Base-by-base conservation (phyloP, 1,140 invertebrate species). In the Littorina saxatilis region DNA sequence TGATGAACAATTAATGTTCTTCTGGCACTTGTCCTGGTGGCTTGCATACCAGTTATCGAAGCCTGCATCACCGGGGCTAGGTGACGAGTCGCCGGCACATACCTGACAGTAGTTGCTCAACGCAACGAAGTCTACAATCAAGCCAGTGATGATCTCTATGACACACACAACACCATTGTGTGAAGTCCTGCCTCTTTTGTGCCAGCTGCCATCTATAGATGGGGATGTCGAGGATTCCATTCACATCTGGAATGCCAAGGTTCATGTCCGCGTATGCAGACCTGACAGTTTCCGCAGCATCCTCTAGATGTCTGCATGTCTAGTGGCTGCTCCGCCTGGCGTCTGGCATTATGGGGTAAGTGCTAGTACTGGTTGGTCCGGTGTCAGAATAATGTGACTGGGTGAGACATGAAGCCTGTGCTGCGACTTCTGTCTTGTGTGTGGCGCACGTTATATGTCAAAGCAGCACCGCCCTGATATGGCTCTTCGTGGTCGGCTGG, bases 41-140 rank as follows among this genome's bases (percentile, higher is more conserved):
- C 1, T 11, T 9, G 23, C 11, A 4, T 7, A 27, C 77, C 77
- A 79, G 1, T 63, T 20, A 7, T 58, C 37, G 35, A 35, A 77
- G 27, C 15, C n/a, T 7, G 4, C 7, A 43, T 37, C 68, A n/a
- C n/a, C n/a, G n/a, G n/a, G n/a, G n/a, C n/a, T n/a, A n/a, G n/a
- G n/a, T n/a, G n/a, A n/a, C n/a, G n/a, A n/a, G 40, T 58, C 75
- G 9, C 27, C 23, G 2, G 70, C 20, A 32, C 70, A 73, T 29
- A 50, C 70, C 23, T 73, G 70, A 73, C 70, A 73, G 39, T 39
- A 73, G 23, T 73, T 73, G 40, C 40, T 29, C 0, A 73, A 29
- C 2, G 70, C 43, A 27, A 79, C 17, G 13, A 79, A 68, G 37
- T 79, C 52, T 27, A 79, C 29, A 23, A 63, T 27, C 1, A 79